Evolutionary conservation across 53 echinoderm and acorn worm species (phyloP).

Genomic region (Temnopleurus reevesii): DNA sequence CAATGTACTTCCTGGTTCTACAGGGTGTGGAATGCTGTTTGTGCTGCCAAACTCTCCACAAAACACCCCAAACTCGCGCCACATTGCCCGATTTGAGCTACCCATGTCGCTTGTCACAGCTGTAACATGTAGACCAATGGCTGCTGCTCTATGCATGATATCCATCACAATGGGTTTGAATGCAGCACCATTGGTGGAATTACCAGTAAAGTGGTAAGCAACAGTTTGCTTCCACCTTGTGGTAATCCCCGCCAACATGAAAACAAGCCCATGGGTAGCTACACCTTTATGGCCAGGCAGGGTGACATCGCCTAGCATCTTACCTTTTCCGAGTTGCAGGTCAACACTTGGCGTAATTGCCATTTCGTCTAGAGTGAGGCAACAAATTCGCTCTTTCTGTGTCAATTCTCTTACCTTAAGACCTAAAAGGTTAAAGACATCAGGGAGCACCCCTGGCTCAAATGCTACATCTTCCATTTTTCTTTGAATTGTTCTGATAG

Average conservation of each 20-base stretch:
- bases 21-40: slow-evolving; percentile 65
- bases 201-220: slow-evolving; percentile 72
- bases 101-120: slow-evolving; percentile 80
- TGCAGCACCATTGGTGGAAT: slow-evolving; percentile 61
- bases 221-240: slow-evolving; percentile 77
- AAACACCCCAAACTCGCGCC: slow-evolving; percentile 63
- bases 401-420: slow-evolving; percentile 59
- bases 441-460: slow-evolving; percentile 58
- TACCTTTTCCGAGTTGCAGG: slow-evolving; percentile 61
- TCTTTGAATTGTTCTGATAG: slow-evolving; percentile 54
- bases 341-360: slow-evolving; percentile 69
- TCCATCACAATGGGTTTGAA: slow-evolving; percentile 63
- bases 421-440: slow-evolving; percentile 64
- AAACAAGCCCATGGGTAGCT: slow-evolving; percentile 72
- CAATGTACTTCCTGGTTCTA: slow-evolving; percentile 25
- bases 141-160: slow-evolving; percentile 53
- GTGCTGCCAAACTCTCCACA: slow-evolving; percentile 8
- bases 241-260: slow-evolving; percentile 70
- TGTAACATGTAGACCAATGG: slow-evolving; percentile 61
- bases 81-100: slow-evolving; percentile 70
- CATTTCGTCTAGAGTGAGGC: slow-evolving; percentile 76
- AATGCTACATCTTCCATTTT: slow-evolving; percentile 46
- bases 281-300: slow-evolving; percentile 63
- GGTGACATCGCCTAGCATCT: slow-evolving; percentile 63
- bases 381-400: slow-evolving; percentile 68